Conservation (phyloP, 2,888 invertebrate genomes). For the Orthosia incerta region DNA sequence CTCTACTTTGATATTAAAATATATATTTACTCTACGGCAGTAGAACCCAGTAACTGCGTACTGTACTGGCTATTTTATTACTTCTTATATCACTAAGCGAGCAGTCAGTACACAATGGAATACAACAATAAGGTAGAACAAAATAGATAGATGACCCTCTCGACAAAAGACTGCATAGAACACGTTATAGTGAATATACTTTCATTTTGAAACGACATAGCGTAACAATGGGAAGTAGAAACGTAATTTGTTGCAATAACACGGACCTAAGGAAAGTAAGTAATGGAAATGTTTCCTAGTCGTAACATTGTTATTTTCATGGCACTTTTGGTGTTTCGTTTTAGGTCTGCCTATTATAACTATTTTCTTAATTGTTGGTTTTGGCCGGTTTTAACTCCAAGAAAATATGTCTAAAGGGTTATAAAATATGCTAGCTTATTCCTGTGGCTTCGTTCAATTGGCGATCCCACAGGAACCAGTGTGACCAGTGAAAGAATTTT, state of each 20-base stretch:
- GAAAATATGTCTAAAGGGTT: too few species aligned
- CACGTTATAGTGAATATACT: conserved; percentile 56
- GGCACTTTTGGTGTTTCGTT: background rate
- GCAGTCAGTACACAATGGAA: conserved; percentile 50
- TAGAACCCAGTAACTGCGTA: conserved; percentile 19
- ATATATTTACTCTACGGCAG: conserved; percentile 26
- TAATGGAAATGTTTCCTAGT: conserved; percentile 9
- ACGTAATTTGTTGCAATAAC: conserved; percentile 40
- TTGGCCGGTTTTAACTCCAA: too few species aligned
- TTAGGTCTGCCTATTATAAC: too few species aligned
- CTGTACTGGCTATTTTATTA: conserved; percentile 49
- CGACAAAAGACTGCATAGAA: conserved; percentile 57
- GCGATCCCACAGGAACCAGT: too few species aligned
- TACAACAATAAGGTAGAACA: conserved; percentile 52
- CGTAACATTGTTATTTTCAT: conserved; percentile 11
- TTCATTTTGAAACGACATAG: conserved; percentile 52
- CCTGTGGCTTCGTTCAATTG: too few species aligned
- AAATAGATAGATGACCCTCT: conserved; percentile 54
- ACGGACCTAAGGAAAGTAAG: background rate
- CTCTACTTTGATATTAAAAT: conserved; percentile 24
- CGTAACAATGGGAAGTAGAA: conserved; percentile 49
- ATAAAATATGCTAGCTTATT: too few species aligned
- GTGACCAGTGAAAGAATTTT: too few species aligned
- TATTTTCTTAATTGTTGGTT: too few species aligned
- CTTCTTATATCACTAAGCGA: conserved; percentile 48